Conservation (phyloP, 1,140 invertebrate species). For the Drosophila lacteicornis region DNA sequence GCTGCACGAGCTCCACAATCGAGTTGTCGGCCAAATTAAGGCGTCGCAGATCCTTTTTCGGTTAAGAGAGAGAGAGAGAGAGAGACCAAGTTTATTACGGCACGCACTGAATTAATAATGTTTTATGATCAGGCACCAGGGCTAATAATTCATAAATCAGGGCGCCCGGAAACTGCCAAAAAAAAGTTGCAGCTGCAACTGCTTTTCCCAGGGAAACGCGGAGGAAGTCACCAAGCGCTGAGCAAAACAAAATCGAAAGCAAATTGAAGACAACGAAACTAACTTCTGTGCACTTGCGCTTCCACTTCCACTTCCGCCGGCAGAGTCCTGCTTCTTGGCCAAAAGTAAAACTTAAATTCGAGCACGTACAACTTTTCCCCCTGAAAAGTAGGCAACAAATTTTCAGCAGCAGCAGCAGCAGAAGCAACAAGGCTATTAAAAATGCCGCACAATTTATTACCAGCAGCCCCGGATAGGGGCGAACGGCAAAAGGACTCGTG, state of each 20-base stretch:
- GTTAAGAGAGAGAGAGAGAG: background rate
- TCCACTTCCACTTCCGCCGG: constrained; percentile 32
- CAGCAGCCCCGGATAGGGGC: constrained; percentile 17
- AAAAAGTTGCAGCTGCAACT: constrained; percentile 57
- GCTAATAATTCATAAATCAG: constrained; percentile 77
- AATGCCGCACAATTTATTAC: constrained; percentile 78
- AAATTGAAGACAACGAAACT: constrained; percentile 75
- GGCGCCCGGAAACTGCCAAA: constrained; percentile 60
- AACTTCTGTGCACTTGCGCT: constrained; percentile 60
- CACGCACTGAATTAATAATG: constrained; percentile 71
- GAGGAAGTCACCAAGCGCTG: constrained; percentile 50
- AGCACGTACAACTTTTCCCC: constrained; percentile 68
- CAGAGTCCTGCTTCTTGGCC: background rate
- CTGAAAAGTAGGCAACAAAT: constrained; percentile 56
- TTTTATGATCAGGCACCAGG: constrained; percentile 39
- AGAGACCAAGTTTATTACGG: constrained; percentile 57
- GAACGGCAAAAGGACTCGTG: constrained; percentile 34
- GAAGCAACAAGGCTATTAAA: constrained; percentile 62
- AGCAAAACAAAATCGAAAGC: constrained; percentile 77
- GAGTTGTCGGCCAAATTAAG: constrained; percentile 90
- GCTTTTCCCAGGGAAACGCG: constrained; percentile 16
- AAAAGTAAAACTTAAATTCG: constrained; percentile 65
- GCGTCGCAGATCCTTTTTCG: constrained; percentile 86
- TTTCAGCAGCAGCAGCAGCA: constrained; percentile 11
- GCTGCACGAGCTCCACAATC: constrained; percentile 88